These are phyloP conservation scores for Atlantisia rogersi DNA, from an alignment of 2,113 vertebrate genomes.

Conservation along the genomic window DNA sequence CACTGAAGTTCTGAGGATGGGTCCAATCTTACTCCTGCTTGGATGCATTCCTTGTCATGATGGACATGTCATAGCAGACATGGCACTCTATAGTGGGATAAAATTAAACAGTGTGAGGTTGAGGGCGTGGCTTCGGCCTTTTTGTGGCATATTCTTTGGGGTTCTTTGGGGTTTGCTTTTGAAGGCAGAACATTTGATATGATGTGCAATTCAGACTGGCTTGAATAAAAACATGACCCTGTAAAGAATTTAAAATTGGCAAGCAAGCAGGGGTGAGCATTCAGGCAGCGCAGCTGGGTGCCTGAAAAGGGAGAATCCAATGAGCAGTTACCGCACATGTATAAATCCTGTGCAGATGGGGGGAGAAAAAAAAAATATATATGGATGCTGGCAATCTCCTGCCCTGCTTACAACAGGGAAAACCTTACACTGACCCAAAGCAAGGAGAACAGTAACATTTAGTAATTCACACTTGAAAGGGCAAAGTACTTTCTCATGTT, in stretches of 20 bases:
- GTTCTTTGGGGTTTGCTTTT: not conserved
- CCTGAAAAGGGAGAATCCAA: not conserved
- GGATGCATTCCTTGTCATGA: not conserved
- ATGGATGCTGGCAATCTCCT: not conserved
- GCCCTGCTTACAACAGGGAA: not conserved
- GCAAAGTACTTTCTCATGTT: not conserved
- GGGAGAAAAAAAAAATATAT: not conserved
- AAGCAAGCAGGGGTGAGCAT: not conserved
- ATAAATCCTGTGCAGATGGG: not conserved
- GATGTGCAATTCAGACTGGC: not conserved
- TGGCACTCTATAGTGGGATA: not conserved
- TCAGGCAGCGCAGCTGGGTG: slow-evolving; percentile 19
- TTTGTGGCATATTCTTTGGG: not conserved
- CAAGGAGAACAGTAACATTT: not conserved
- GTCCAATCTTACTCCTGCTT: not conserved
- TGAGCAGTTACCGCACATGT: not conserved
- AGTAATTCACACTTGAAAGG: not conserved
- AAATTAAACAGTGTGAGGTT: not conserved
- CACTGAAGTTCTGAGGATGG: not conserved
- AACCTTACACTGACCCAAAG: not conserved
- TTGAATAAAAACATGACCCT: not conserved
- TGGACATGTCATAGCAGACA: not conserved
- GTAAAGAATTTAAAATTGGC: not conserved
- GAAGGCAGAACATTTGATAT: not conserved
- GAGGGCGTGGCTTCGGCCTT: not conserved